Evolutionary conservation across 2,113 vertebrate species (phyloP), one percentile per base, ranked within the genome.

Genomic region (Corapipo altera): DNA sequence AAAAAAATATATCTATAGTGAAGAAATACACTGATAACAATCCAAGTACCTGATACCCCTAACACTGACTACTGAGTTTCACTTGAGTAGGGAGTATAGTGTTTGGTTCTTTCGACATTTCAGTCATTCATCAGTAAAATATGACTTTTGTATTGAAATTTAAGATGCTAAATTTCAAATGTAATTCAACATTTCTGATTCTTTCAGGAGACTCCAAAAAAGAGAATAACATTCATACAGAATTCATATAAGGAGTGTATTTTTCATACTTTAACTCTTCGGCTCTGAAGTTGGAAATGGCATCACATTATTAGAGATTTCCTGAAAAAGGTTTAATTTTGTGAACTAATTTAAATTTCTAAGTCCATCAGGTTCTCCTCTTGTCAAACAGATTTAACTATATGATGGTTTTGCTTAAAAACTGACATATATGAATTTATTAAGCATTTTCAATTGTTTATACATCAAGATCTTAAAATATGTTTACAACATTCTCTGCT

Each of bases 61-160:
- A 33, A 54, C 18, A 26, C 3, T 48, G 21, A 24, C 35, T 79
- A 41, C 12, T 46, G 75, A 81, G 24, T 16, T 85, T 49, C n/a
- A 44, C 15, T 3, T 0, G 3, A 72, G 9, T 89, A 54, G 4
- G 7, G 3, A 91, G 16, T 15, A 7, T 8, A 46, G 9, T 1
- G 10, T 64, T 91, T 74, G 17, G 7, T 20, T 74, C 21, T 78
- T 75, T 8, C 41, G 18, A 9, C 15, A 27, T 91, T 81, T 88
- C 41, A 48, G 26, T 41, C 11, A 51, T 11, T 37, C 11, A 48
- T 69, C 52, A 78, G 12, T 41, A 35, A 78, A 82, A 76, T 69
- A 58, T 26, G 3, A 59, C 4, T 4, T 93, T 58, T 64, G 27
- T 3, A 33, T 8, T 80, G 64, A 66, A 93, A 83, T 62, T 11